Evolutionary conservation across 1,140 invertebrate genomes (phyloP).

Genomic region (Bombus sibiricus): DNA sequence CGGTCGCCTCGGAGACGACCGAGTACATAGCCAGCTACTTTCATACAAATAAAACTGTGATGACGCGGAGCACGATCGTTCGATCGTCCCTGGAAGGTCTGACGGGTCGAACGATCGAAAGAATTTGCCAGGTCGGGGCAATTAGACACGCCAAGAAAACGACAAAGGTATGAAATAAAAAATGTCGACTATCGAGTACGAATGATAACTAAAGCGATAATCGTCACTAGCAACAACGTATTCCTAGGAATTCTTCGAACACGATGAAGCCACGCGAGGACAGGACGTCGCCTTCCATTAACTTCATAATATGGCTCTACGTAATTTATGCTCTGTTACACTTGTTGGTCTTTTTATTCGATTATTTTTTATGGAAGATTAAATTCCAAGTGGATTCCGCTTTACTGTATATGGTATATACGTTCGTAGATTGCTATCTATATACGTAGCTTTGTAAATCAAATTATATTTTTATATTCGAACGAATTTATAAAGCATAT

Average conservation of each 20-base stretch:
- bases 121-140: slow-evolving; percentile 29
- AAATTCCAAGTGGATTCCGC: slow-evolving; percentile 18
- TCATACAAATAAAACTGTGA: slow-evolving; percentile 58
- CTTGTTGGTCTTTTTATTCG: slow-evolving; percentile 61
- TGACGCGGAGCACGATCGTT: slow-evolving; percentile 35
- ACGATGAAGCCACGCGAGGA: slow-evolving; percentile 40
- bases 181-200: not conserved
- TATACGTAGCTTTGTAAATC: not conserved
- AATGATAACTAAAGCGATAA: accelerated
- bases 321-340: slow-evolving; percentile 61
- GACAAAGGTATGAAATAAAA: not conserved
- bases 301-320: slow-evolving; percentile 65
- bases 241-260: slow-evolving; percentile 38
- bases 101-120: slow-evolving; percentile 15
- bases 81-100: slow-evolving; percentile 37
- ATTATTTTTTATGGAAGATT: slow-evolving; percentile 72
- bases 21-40: slow-evolving; percentile 29
- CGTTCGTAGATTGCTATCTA: not conserved
- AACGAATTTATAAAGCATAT: not conserved
- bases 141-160: slow-evolving; percentile 29
- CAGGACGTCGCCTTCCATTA: slow-evolving; percentile 32
- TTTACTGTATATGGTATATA: not conserved
- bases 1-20: slow-evolving; percentile 51
- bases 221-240: not conserved
- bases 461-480: not conserved